Percentiles rank a stretch among this genome's conserved stretches.
phyloP scores from a whole-genome alignment of 1,140 invertebrate species.

The Dreissena rostriformis region DNA sequence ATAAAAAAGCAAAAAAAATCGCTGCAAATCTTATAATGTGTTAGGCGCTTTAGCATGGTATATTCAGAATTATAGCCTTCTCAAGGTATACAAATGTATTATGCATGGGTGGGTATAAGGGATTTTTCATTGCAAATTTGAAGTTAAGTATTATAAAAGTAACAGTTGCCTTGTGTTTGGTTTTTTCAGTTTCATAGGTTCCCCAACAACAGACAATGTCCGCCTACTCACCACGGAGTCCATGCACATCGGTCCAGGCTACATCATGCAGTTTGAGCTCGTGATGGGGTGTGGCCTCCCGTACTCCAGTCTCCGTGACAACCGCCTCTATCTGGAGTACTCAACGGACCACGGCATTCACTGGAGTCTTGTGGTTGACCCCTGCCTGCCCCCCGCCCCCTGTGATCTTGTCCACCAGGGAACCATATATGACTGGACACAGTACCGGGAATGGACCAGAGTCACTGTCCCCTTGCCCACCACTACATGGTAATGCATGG shows the following conservation, averaged over 20 bases:
- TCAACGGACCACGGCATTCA: conserved; percentile 82
- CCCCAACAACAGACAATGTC: conserved; percentile 64
- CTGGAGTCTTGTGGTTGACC: conserved; percentile 79
- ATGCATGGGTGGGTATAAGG: too few relatives aligned
- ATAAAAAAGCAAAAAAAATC: too few relatives aligned
- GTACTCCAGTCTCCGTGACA: conserved; percentile 70
- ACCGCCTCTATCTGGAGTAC: conserved; percentile 80
- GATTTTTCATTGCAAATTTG: too few relatives aligned
- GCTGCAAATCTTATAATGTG: too few relatives aligned
- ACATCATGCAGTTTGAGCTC: conserved; percentile 82
- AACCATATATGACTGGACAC: conserved; percentile 80
- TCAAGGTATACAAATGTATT: too few relatives aligned
- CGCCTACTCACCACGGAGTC: conserved; percentile 79
- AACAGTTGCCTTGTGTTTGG: too few relatives aligned
- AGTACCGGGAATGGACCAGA: conserved; percentile 80
- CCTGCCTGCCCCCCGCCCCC: conserved; percentile 78
- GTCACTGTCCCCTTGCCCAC: conserved; percentile 79
- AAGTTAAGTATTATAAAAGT: too few relatives aligned
- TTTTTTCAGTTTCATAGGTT: conserved; percentile 69
- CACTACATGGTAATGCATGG: conserved; percentile 78
- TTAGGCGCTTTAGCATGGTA: too few relatives aligned
- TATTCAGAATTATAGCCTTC: too few relatives aligned
- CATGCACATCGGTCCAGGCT: conserved; percentile 81
- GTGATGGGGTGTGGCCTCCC: conserved; percentile 80
- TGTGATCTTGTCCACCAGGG: conserved; percentile 78